Evolutionary conservation across 2,113 vertebrate species (phyloP).

Genomic region (Perca schrenkii): DNA sequence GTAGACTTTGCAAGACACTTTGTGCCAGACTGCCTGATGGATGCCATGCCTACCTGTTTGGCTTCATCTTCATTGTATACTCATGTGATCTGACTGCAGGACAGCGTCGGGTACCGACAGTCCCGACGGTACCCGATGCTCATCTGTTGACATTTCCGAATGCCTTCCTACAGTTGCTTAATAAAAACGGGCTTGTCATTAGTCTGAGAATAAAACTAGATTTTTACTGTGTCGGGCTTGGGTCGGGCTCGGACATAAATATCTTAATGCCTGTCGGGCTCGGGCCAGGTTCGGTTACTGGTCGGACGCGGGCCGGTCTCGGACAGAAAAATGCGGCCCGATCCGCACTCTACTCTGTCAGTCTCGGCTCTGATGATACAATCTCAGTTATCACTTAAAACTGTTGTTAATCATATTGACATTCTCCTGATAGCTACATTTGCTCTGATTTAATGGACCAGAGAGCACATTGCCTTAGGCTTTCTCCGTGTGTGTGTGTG

Average conservation of each 20-base stretch:
- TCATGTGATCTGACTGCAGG: not conserved
- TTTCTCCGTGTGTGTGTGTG: constrained; percentile 8
- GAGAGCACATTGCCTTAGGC: constrained; percentile 34
- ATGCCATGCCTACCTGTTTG: not conserved
- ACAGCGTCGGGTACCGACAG: too few species aligned
- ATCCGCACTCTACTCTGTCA: constrained; percentile 3
- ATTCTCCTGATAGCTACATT: constrained; percentile 50
- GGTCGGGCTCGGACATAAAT: too few species aligned
- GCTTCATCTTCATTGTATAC: not conserved
- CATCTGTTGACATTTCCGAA: too few species aligned
- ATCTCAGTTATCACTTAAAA: constrained; percentile 33
- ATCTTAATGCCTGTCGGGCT: too few species aligned
- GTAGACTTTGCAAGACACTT: not conserved
- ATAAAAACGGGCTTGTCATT: too few species aligned
- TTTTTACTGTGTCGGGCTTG: too few species aligned
- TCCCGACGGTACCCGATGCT: too few species aligned
- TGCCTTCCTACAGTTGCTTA: too few species aligned
- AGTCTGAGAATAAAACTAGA: too few species aligned
- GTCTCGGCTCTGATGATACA: not conserved
- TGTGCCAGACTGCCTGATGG: not conserved
- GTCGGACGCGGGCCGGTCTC: too few species aligned
- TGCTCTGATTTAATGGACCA: constrained; percentile 44
- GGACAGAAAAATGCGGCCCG: too few species aligned
- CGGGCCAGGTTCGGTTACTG: too few species aligned
- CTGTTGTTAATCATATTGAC: constrained; percentile 49